Base-by-base conservation (phyloP, 1,140 invertebrate species). In the Teleogryllus occipitalis region DNA sequence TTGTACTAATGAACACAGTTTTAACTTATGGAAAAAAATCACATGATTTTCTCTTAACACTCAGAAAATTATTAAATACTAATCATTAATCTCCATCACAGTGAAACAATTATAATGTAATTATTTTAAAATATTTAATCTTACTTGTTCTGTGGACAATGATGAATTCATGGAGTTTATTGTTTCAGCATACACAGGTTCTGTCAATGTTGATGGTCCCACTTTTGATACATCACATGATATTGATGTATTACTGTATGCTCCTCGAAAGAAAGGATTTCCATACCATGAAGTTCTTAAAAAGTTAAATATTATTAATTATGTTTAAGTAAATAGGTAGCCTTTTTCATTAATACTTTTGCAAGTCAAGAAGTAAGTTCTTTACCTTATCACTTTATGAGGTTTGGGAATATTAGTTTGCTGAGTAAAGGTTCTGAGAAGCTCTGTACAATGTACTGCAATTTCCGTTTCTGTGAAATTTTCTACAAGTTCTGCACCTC, bases 401-500 rank as follows among this genome's bases (percentile, higher is more conserved):
- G 92, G 90, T 39, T 84, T 75, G 54, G 92, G 90, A 81, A 93
- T 88, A 83, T 88, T 81, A 75, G 84, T 82, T 77, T 86, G 86
- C 77, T 86, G 85, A 12, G 91, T 85, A 85, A 93, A 92, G 80
- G 85, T 85, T 82, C 86, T 84, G 5, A 92, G 84, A 14, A 92
- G 83, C 73, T 88, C 82, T 8, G 87, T 85, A 82, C 92, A 92
- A 47, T 90, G 87, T 47, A 86, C 82, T 14, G 86, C 88, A 74
- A 95, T 85, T 80, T 90, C 85, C 72, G 90, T 85, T 79, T 92
- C 90, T 47, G 85, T 84, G 8, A 93, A 80, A 22, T 84, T 87
- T 85, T 95, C 93, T 83, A 94, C 87, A 79, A 88, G 86, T 73
- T 88, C 82, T n/a, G 93, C 92, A 79, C 92, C 92, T 81, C 87